Base-by-base conservation (phyloP, 2,113 vertebrate genomes). In the Podarcis muralis region DNA sequence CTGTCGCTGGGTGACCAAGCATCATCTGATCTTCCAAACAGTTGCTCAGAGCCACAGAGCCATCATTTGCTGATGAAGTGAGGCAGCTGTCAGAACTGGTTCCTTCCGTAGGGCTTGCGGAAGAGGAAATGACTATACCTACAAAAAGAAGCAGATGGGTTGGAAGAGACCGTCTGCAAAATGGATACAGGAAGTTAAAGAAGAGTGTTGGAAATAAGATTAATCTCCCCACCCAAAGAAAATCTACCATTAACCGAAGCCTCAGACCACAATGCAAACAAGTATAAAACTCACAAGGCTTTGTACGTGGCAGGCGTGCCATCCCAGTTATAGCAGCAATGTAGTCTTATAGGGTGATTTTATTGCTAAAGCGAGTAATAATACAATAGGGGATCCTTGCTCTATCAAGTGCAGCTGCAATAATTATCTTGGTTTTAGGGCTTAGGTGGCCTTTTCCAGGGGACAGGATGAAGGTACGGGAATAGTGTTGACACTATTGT, bases 61-160 rank as follows among this genome's bases (percentile, higher is more conserved):
- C 90, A 53, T 94, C 89, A 40, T 96, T 97, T 76, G 97, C 96
- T 62, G 97, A 96, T 90, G 94, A 97, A 76, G 98, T 98, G 93
- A 98, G 97, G 85, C 98, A 99, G 97, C 98, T 98, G 96, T 99
- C 98, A 5, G 98, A 99, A 48, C 97, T 98, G 92, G 98, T 97
- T 78, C 97, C 98, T 11, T 99, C 98, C 0, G 98, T 97, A 32
- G 98, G 97, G 84, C 97, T 97, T 27, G 98, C 95, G 6, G 97
- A 96, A 80, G 96, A 95, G 66, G 97, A 97, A 90, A 97, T 92
- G 76, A 98, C 96, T 23, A 99, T 98, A 91, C 98, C 99, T 99
- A 91, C 1, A 27, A 66, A 69, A n/a, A 93, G 53, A 88, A 87
- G 71, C 86, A 87, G 91, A 88, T 88, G 88, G 77, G 83, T 3